Evolutionary conservation across 1,140 invertebrate species (phyloP).

Genomic region (Neodiprion pinetum): DNA sequence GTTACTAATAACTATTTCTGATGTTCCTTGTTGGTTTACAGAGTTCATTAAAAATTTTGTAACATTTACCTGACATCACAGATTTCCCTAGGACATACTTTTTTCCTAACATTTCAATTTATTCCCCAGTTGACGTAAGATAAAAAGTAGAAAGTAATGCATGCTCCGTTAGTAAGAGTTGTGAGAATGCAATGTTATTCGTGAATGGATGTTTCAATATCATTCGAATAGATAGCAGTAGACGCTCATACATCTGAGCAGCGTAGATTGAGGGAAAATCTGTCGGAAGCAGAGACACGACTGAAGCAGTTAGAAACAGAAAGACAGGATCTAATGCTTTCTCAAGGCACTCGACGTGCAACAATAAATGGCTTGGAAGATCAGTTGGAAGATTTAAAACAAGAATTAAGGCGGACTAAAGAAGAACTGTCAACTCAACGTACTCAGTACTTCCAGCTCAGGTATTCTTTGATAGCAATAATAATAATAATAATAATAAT

Average conservation of each 20-base stretch:
- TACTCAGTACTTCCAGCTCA: slow-evolving; percentile 55
- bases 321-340: slow-evolving; percentile 53
- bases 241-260: slow-evolving; percentile 62
- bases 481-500: not conserved
- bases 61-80: no score
- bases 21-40: slow-evolving; percentile 14
- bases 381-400: slow-evolving; percentile 46
- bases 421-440: slow-evolving; percentile 52
- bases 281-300: slow-evolving; percentile 49
- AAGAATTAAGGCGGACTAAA: slow-evolving; percentile 50
- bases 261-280: slow-evolving; percentile 45
- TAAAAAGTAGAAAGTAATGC: not conserved
- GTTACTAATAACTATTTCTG: not conserved
- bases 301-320: slow-evolving; percentile 51
- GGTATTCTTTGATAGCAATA: slow-evolving; percentile 31
- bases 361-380: slow-evolving; percentile 52
- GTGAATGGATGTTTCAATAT: slow-evolving; percentile 23
- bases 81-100: no score
- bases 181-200: slow-evolving; percentile 1
- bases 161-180: not conserved
- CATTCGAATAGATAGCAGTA: slow-evolving; percentile 56
- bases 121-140: not conserved
- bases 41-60: no score
- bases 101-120: not conserved
- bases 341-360: slow-evolving; percentile 49